A percentile compares a stretch with the other conserved stretches of the same genome.
These are phyloP conservation scores for Eumaeus atala DNA, from an alignment of 1,140 invertebrate species.

Conservation along the genomic window DNA sequence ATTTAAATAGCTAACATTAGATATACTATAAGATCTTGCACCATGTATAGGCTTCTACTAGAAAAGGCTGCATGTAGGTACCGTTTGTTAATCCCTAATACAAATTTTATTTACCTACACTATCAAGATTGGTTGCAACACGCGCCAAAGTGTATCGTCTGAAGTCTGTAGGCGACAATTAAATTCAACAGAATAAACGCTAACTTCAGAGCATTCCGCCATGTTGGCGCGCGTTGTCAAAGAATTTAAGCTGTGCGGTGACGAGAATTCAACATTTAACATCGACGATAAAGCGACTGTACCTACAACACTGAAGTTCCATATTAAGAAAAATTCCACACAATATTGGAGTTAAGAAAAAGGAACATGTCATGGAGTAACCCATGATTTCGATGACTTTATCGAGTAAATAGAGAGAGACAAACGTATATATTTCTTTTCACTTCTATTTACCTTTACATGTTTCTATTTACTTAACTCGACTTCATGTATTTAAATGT, in stretches of 20 bases:
- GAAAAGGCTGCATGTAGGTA: constrained; percentile 59
- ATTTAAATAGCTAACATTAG: constrained; percentile 40
- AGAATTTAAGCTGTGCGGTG: background rate
- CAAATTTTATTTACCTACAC: constrained; percentile 16
- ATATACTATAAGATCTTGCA: constrained; percentile 45
- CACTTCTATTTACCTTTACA: background rate
- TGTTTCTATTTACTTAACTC: background rate
- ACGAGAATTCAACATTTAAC: background rate
- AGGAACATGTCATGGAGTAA: no score
- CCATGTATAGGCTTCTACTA: constrained; percentile 55
- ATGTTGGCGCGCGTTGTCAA: background rate
- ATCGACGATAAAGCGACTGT: constrained; percentile 3
- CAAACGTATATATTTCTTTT: background rate
- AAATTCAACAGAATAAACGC: no score
- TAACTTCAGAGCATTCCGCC: no score
- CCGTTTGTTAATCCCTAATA: constrained; percentile 36
- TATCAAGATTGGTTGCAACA: background rate
- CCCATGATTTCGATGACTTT: no score
- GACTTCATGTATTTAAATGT: background rate
- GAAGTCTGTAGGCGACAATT: no score
- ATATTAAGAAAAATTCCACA: background rate
- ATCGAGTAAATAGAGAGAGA: no score
- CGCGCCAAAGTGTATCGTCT: background rate
- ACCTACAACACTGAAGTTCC: constrained; percentile 7
- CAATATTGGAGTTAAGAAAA: background rate